Evolutionary conservation across 2,797 vertebrate species (phyloP).

Genomic region (Lemur catta): DNA sequence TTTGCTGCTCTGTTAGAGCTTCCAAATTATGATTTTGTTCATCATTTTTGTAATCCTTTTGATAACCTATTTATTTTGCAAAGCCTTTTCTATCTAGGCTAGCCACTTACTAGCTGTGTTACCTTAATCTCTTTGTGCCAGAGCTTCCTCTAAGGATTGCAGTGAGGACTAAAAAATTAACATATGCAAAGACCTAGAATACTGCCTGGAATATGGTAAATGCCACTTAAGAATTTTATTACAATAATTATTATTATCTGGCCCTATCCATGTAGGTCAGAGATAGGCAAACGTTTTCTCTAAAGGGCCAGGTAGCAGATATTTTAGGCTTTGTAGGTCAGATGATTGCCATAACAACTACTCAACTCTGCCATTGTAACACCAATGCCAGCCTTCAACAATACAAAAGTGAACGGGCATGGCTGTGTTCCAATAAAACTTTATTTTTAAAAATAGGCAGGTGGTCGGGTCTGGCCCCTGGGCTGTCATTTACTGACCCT

Average conservation of each 20-base stretch:
- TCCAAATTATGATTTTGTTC: neutral
- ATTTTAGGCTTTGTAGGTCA: conserved; percentile 1
- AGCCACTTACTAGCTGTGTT: neutral
- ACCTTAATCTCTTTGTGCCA: neutral
- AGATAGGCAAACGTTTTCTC: neutral
- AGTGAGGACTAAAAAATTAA: neutral
- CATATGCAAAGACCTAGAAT: neutral
- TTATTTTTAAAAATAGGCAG: neutral
- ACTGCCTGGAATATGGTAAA: neutral
- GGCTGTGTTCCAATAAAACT: neutral
- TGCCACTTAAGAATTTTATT: neutral
- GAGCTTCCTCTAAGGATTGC: neutral
- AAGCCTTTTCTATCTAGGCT: neutral
- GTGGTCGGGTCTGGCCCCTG: neutral
- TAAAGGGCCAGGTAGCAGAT: neutral
- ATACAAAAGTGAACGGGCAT: neutral
- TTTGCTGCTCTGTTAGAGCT: neutral
- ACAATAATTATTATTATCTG: neutral
- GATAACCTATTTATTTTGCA: neutral
- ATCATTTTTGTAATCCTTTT: neutral
- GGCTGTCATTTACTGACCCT: neutral
- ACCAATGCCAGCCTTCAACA: neutral
- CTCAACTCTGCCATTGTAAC: neutral
- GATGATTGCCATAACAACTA: neutral
- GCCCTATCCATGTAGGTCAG: neutral